Conservation (phyloP, 2,797 vertebrate genomes). For the Galaxias olidus region DNA sequence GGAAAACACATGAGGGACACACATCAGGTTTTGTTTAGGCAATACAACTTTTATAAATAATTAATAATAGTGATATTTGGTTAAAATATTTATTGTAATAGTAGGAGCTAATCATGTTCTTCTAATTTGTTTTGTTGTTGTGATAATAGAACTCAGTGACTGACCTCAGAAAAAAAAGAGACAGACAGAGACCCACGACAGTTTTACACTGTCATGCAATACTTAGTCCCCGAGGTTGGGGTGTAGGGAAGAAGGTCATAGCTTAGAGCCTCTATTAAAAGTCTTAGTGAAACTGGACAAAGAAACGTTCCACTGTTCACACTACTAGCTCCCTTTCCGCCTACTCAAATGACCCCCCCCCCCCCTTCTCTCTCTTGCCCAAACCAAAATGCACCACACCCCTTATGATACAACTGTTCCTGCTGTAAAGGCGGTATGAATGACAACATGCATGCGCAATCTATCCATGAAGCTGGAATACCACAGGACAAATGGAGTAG, state of each 20-base stretch:
- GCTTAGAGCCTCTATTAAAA: conserved; percentile 5
- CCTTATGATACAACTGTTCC: conserved; percentile 7
- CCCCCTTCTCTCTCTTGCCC: background rate
- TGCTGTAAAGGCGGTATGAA: too few relatives aligned
- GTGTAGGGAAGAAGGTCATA: background rate
- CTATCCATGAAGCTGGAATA: too few relatives aligned
- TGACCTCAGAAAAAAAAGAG: background rate
- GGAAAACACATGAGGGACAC: too few relatives aligned
- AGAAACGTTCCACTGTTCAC: conserved; percentile 8
- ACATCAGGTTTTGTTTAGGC: background rate
- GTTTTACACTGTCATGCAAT: background rate
- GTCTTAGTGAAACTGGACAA: conserved; percentile 3
- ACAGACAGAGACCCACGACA: background rate
- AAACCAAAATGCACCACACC: conserved; percentile 6
- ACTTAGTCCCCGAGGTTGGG: background rate
- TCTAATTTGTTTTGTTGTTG: too few relatives aligned
- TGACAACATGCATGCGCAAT: too few relatives aligned
- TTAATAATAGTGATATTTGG: too few relatives aligned
- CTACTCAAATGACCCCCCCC: conserved; percentile 7
- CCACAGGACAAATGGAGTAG: too few relatives aligned
- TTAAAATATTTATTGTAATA: too few relatives aligned
- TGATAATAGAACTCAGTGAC: too few relatives aligned
- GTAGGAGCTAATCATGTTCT: too few relatives aligned
- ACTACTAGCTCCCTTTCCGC: background rate
- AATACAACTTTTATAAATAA: background rate